phyloP scores from a whole-genome alignment of 2,797 vertebrate species.

The Cossypha heuglini region DNA sequence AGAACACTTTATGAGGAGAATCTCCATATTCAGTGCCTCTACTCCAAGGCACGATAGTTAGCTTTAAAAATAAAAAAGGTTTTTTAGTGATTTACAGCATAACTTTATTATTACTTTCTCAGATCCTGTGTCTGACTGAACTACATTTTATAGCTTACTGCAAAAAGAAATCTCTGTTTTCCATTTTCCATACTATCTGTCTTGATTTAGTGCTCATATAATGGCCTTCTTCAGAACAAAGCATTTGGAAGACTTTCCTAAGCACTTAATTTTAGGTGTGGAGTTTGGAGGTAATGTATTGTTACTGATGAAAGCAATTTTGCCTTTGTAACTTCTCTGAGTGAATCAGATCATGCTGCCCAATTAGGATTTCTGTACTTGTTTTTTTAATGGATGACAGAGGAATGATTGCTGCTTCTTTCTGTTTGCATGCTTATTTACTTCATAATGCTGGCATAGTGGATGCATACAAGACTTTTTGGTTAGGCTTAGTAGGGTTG shows the following conservation, averaged over 20 bases:
- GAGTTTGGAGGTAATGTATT: constrained; percentile 27
- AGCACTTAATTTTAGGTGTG: constrained; percentile 53
- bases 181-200: constrained; percentile 40
- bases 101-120: constrained; percentile 8
- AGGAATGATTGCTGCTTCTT: background rate
- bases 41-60: background rate
- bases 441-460: background rate
- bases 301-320: constrained; percentile 27
- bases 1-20: background rate
- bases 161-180: constrained; percentile 44
- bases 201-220: constrained; percentile 60
- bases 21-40: background rate
- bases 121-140: background rate
- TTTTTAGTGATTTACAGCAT: constrained; percentile 7
- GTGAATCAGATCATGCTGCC: background rate
- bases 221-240: constrained; percentile 54
- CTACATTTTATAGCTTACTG: constrained; percentile 35
- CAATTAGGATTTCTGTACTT: background rate
- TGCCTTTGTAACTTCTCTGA: constrained; percentile 19
- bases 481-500: background rate
- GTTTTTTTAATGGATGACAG: background rate
- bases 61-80: background rate
- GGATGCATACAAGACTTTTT: background rate
- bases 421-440: background rate
- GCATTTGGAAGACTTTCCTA: constrained; percentile 49